A percentile compares a stretch with the other conserved stretches of the same genome.
phyloP scores from a whole-genome alignment of 2,888 invertebrate genomes.

The Odontothrips loti region DNA sequence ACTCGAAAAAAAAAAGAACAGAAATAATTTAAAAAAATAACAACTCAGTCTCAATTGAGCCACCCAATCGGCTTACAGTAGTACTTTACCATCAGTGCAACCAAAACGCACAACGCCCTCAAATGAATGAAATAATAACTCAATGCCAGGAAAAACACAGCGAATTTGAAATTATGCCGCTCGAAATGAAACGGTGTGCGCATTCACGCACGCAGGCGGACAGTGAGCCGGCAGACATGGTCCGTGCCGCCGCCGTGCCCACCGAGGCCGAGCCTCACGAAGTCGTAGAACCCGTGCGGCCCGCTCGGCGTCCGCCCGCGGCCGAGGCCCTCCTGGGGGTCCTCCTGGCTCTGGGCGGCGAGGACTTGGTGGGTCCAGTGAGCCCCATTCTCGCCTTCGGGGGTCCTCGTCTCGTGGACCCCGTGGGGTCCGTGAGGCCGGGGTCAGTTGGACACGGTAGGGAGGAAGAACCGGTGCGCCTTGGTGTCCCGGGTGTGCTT shows the following conservation, averaged over 20 bases:
- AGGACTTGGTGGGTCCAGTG: too few relatives aligned
- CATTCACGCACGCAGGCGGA: not conserved
- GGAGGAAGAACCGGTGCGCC: conserved; percentile 78
- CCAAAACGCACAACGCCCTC: not conserved
- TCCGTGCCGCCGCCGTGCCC: not conserved
- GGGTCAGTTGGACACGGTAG: conserved; percentile 49
- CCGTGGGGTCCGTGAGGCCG: not conserved
- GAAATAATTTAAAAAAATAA: not conserved
- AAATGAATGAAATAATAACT: not conserved
- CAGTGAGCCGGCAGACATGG: not conserved
- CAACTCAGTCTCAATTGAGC: not conserved
- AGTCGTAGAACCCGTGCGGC: too few relatives aligned
- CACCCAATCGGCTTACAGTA: not conserved
- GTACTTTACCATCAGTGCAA: not conserved
- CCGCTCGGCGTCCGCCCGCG: not conserved
- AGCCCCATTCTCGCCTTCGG: not conserved
- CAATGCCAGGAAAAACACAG: not conserved
- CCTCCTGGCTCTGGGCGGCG: not conserved
- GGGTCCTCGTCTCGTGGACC: not conserved
- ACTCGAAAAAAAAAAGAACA: not conserved
- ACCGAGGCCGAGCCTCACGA: not conserved
- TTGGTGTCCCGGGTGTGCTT: conserved; percentile 80
- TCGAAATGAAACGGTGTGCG: not conserved
- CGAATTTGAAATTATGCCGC: not conserved
- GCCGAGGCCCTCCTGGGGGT: not conserved